These are phyloP conservation scores for Andrena praecox DNA, from an alignment of 2,888 invertebrate species.

Conservation along the genomic window DNA sequence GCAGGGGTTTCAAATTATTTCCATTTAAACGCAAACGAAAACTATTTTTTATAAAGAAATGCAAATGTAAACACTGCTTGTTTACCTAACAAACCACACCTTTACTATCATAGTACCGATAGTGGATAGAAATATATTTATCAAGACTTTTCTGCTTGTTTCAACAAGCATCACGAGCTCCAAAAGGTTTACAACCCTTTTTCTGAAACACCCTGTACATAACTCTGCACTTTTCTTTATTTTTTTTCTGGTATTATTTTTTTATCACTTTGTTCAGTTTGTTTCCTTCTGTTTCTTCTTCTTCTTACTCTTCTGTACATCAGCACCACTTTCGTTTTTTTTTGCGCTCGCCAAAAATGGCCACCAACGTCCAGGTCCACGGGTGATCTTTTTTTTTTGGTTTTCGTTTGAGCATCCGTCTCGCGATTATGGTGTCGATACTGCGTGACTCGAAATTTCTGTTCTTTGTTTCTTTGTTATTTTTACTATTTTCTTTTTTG, in stretches of 20 bases:
- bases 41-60: too few species aligned
- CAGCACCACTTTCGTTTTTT: slow-evolving; percentile 24
- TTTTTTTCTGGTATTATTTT: not conserved
- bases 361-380: slow-evolving; percentile 8
- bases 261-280: not conserved
- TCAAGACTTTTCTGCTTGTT: too few species aligned
- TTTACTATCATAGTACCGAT: too few species aligned
- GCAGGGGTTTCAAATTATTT: too few species aligned
- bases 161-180: too few species aligned
- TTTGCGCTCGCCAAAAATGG: slow-evolving; percentile 9
- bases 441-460: slow-evolving; percentile 14
- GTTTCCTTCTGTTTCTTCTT: slow-evolving; percentile 31
- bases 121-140: too few species aligned
- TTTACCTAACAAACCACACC: too few species aligned
- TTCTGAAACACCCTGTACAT: not conserved
- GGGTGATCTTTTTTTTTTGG: slow-evolving; percentile 12
- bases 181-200: not conserved
- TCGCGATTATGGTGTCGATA: slow-evolving; percentile 37
- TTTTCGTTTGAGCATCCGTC: slow-evolving; percentile 8
- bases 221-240: not conserved
- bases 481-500: slow-evolving; percentile 12
- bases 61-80: too few species aligned
- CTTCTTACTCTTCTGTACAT: slow-evolving; percentile 9
- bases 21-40: too few species aligned
- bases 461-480: not conserved